These are phyloP conservation scores for Abscondita cerata DNA, from an alignment of 2,888 invertebrate genomes.

Conservation along the genomic window DNA sequence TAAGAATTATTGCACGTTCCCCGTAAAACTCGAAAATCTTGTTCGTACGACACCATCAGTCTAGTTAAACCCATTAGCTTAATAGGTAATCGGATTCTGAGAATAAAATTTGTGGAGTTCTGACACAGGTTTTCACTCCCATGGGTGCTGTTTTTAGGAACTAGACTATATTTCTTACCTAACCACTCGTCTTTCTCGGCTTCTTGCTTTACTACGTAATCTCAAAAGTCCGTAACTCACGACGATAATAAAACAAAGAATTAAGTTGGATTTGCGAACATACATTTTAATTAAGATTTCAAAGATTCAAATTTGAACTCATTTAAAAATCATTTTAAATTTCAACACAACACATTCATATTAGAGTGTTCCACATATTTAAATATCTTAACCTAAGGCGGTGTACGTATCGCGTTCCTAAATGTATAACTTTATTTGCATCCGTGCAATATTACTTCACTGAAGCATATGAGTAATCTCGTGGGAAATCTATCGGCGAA, in stretches of 20 bases:
- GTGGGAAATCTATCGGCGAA: constrained; percentile 23
- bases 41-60: constrained; percentile 9
- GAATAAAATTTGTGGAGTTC: constrained; percentile 36
- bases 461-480: constrained; percentile 15
- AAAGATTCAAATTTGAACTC: not conserved
- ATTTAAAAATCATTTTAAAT: not conserved
- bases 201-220: constrained; percentile 27
- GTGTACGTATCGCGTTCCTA: not conserved
- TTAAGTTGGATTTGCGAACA: constrained; percentile 13
- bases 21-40: too few relatives aligned
- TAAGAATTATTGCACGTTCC: too few relatives aligned
- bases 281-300: not conserved
- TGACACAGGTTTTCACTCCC: constrained; percentile 39
- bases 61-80: constrained; percentile 29
- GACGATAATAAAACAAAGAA: constrained; percentile 25
- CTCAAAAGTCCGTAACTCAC: constrained; percentile 26
- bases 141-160: constrained; percentile 36
- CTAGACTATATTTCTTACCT: constrained; percentile 36
- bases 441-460: constrained; percentile 13
- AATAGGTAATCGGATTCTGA: constrained; percentile 39
- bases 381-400: too few relatives aligned
- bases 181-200: constrained; percentile 27
- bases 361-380: too few relatives aligned
- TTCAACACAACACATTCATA: not conserved
- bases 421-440: constrained; percentile 6